These are phyloP conservation scores for Gavialis gangeticus DNA, from an alignment of 2,113 vertebrate species.

Conservation along the genomic window DNA sequence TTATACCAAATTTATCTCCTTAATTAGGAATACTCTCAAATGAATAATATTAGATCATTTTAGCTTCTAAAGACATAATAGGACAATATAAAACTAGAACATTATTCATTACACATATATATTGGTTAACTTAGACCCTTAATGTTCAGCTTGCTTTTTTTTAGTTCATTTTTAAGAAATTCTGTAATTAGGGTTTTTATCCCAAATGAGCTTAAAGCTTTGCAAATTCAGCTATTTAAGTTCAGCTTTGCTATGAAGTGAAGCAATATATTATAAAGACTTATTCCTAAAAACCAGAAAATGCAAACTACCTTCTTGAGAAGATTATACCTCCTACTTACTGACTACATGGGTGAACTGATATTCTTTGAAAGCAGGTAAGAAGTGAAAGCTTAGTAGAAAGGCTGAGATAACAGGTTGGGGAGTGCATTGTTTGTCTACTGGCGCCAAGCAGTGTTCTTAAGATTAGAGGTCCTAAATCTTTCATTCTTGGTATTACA, in stretches of 20 bases:
- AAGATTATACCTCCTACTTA: conserved; percentile 71
- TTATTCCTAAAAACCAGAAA: not conserved
- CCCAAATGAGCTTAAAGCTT: not conserved
- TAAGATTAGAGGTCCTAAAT: conserved; percentile 76
- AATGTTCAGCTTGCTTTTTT: not conserved
- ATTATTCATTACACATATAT: not conserved
- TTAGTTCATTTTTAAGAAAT: not conserved
- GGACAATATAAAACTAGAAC: not conserved
- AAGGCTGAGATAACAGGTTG: conserved; percentile 78
- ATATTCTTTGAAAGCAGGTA: conserved; percentile 74
- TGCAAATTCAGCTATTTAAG: not conserved
- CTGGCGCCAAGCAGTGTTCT: conserved; percentile 75
- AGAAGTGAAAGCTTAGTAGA: conserved; percentile 76
- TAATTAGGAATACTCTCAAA: not conserved
- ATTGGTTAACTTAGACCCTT: not conserved
- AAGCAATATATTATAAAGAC: not conserved
- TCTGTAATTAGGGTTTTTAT: not conserved
- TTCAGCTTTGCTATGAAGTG: not conserved
- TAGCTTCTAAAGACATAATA: not conserved
- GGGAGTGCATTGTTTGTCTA: conserved; percentile 75
- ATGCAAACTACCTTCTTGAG: conserved; percentile 64
- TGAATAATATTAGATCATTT: not conserved
- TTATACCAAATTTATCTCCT: not conserved
- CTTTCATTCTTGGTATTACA: conserved; percentile 76
- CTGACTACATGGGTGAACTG: conserved; percentile 67